phyloP scores from a whole-genome alignment of 2,888 invertebrate species.

The Fragum sueziense region DNA sequence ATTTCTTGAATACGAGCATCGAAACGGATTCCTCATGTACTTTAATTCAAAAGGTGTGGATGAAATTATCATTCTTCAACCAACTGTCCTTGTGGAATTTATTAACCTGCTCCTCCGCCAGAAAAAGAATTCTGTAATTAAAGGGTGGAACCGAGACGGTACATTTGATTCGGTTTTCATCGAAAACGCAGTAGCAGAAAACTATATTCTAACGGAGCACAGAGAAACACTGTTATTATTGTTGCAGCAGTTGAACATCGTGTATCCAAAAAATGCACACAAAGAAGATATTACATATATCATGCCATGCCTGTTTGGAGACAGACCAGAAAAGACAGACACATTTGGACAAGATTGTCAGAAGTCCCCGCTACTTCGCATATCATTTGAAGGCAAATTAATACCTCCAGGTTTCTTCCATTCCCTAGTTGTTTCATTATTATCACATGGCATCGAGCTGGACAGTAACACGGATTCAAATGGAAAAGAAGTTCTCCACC shows the following conservation, averaged over 20 bases:
- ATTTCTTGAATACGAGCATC: neutral
- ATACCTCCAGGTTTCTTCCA: conserved; percentile 1
- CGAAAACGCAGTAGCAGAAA: neutral
- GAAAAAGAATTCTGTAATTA: neutral
- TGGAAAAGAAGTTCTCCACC: neutral
- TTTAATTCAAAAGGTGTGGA: neutral
- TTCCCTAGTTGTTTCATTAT: neutral
- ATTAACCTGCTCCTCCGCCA: neutral
- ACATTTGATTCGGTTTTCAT: neutral
- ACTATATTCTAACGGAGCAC: neutral
- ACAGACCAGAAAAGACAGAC: neutral
- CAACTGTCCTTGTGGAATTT: neutral
- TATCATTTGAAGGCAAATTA: neutral
- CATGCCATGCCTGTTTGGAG: conserved; percentile 2
- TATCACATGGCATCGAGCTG: neutral
- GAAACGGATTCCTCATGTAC: conserved; percentile 2
- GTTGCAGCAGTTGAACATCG: neutral
- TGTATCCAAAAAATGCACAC: neutral
- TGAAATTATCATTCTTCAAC: conserved; percentile 6
- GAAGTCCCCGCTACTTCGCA: neutral
- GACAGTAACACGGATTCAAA: neutral
- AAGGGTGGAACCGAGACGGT: neutral
- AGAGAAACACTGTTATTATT: neutral
- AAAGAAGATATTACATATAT: neutral
- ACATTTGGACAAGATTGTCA: neutral